A percentile compares a stretch with the other conserved stretches of the same genome.
These are phyloP conservation scores for Zaprionus obscuricornis DNA, from an alignment of 2,888 invertebrate species.

Conservation along the genomic window DNA sequence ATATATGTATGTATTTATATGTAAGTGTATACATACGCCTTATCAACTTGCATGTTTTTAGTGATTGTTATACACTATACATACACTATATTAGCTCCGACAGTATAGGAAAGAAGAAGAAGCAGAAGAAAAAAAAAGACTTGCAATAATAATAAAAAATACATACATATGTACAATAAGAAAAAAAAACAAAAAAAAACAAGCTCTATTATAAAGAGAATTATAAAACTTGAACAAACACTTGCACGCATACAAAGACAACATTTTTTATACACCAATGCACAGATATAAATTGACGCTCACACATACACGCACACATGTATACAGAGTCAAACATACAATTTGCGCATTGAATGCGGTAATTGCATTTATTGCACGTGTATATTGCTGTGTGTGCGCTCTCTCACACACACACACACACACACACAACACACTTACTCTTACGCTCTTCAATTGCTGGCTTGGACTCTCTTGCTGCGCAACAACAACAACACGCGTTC, in stretches of 20 bases:
- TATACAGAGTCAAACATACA: constrained; percentile 7
- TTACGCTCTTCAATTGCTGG: no score
- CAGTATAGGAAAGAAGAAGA: no score
- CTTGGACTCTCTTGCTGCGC: no score
- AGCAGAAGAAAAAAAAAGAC: no score
- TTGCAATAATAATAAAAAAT: no score
- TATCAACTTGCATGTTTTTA: no score
- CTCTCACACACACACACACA: no score
- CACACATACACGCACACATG: constrained; percentile 10
- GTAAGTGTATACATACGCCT: not conserved
- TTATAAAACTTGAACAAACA: constrained; percentile 56
- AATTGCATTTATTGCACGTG: constrained; percentile 78
- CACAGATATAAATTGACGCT: not conserved
- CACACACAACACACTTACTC: no score
- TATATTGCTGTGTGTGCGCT: constrained; percentile 27
- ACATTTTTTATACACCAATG: not conserved
- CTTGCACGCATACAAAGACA: constrained; percentile 8
- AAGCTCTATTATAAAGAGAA: no score
- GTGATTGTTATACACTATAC: no score
- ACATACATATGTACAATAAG: constrained; percentile 14
- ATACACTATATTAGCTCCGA: no score
- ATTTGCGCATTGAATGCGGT: constrained; percentile 59
- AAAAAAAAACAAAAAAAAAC: constrained; percentile 43
- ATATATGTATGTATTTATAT: not conserved
- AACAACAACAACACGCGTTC: no score